phyloP scores from a whole-genome alignment of 2,797 vertebrate species.

The Notolabrus celidotus region DNA sequence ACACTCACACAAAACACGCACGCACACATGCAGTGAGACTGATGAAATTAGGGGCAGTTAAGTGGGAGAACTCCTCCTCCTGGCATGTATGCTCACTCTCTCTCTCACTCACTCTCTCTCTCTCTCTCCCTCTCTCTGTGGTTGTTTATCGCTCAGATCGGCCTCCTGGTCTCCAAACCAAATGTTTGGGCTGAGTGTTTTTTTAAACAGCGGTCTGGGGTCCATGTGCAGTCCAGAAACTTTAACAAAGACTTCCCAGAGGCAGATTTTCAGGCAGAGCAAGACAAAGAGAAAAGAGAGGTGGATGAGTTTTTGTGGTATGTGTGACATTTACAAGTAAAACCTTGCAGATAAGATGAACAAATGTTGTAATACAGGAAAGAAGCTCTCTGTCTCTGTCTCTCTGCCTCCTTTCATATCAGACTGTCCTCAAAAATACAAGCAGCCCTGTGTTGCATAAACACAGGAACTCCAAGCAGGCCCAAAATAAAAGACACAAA shows the following conservation, averaged over 20 bases:
- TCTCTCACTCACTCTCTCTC: slow-evolving; percentile 16
- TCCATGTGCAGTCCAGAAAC: neutral
- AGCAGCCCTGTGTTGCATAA: slow-evolving; percentile 34
- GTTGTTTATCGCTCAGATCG: slow-evolving; percentile 52
- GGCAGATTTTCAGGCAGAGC: neutral
- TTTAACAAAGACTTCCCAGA: neutral
- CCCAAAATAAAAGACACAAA: slow-evolving; percentile 14
- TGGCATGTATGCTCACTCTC: neutral
- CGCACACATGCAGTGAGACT: slow-evolving; percentile 10
- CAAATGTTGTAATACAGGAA: neutral
- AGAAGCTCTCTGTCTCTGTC: neutral
- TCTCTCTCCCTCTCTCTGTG: slow-evolving; percentile 5
- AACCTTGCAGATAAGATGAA: slow-evolving; percentile 15
- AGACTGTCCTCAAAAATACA: neutral
- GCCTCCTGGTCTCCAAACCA: slow-evolving; percentile 40
- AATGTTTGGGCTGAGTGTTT: slow-evolving; percentile 54
- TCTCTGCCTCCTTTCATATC: slow-evolving; percentile 6
- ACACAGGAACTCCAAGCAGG: slow-evolving; percentile 33
- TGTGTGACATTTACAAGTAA: slow-evolving; percentile 15
- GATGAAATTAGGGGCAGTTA: slow-evolving; percentile 32
- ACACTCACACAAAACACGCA: slow-evolving; percentile 1
- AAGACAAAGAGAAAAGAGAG: neutral
- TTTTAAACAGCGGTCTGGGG: neutral
- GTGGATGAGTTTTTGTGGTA: neutral
- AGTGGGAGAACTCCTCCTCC: slow-evolving; percentile 17